A percentile compares a stretch with the other conserved stretches of the same genome.
phyloP scores from a whole-genome alignment of 1,140 invertebrate genomes.

The Archegozetes longisetosus region DNA sequence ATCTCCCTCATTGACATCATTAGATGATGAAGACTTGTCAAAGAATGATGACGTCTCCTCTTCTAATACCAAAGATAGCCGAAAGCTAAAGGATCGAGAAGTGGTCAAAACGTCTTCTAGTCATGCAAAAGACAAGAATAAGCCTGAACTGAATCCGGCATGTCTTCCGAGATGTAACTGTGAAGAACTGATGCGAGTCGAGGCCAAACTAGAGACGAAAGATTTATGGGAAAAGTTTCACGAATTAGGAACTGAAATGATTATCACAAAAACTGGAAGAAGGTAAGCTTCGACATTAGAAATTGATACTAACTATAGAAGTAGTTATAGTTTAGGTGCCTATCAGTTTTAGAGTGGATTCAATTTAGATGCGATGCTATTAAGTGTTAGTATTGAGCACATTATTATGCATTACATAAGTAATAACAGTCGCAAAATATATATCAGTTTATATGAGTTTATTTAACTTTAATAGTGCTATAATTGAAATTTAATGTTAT shows the following conservation, averaged over 20 bases:
- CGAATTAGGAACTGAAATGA: constrained; percentile 93
- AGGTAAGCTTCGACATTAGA: constrained; percentile 3
- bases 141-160: constrained; percentile 11
- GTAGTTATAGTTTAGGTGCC: too few species aligned
- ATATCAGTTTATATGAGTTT: too few species aligned
- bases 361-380: too few species aligned
- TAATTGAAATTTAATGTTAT: too few species aligned
- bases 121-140: constrained; percentile 8
- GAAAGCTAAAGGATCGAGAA: not conserved
- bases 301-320: too few species aligned
- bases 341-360: too few species aligned
- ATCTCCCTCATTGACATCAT: not conserved
- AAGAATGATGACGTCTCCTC: not conserved
- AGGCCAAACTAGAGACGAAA: constrained; percentile 74
- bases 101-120: not conserved
- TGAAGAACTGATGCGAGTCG: constrained; percentile 50
- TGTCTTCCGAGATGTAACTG: constrained; percentile 37
- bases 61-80: not conserved
- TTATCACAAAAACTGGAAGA: constrained; percentile 96
- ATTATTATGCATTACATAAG: too few species aligned
- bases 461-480: too few species aligned
- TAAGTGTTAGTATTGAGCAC: too few species aligned
- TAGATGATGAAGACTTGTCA: not conserved
- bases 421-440: too few species aligned
- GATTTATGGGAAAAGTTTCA: constrained; percentile 89